Percentiles rank a stretch among this genome's conserved stretches.
Evolutionary conservation across 2,797 vertebrate species (phyloP).

Genomic region (Melanotaenia trifasciata): DNA sequence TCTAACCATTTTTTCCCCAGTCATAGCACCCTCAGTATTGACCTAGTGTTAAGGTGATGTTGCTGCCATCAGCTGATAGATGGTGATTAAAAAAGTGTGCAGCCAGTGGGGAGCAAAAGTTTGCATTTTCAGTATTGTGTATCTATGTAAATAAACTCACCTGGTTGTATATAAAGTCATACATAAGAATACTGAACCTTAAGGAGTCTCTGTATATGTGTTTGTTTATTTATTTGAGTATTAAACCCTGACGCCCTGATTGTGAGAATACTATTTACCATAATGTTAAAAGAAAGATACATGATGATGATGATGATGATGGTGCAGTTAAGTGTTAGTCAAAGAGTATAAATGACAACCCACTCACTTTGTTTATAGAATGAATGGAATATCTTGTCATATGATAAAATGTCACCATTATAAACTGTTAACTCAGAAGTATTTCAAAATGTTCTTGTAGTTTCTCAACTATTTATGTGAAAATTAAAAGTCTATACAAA

Average conservation of each 20-base stretch:
- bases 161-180: slow-evolving; percentile 61
- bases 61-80: slow-evolving; percentile 15
- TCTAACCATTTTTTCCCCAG: background rate
- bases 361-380: slow-evolving; percentile 79
- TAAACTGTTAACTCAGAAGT: slow-evolving; percentile 92
- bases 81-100: slow-evolving; percentile 7
- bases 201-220: slow-evolving; percentile 57
- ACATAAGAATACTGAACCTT: slow-evolving; percentile 54
- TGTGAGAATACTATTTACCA: slow-evolving; percentile 74
- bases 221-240: slow-evolving; percentile 69
- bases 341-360: slow-evolving; percentile 52
- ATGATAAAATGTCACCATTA: slow-evolving; percentile 74
- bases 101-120: slow-evolving; percentile 25
- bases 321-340: slow-evolving; percentile 49
- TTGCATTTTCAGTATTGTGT: slow-evolving; percentile 48
- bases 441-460: slow-evolving; percentile 98
- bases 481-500: slow-evolving; percentile 90
- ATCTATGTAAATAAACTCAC: slow-evolving; percentile 67
- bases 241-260: slow-evolving; percentile 42
- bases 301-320: slow-evolving; percentile 9
- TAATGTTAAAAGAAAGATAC: slow-evolving; percentile 52
- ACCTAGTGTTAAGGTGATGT: slow-evolving; percentile 12
- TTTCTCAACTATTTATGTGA: slow-evolving; percentile 99
- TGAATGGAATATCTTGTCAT: slow-evolving; percentile 84
- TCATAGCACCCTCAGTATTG: slow-evolving; percentile 1